These are phyloP conservation scores for Halictus quadricinctus DNA, from an alignment of 2,888 invertebrate species.

Conservation along the genomic window DNA sequence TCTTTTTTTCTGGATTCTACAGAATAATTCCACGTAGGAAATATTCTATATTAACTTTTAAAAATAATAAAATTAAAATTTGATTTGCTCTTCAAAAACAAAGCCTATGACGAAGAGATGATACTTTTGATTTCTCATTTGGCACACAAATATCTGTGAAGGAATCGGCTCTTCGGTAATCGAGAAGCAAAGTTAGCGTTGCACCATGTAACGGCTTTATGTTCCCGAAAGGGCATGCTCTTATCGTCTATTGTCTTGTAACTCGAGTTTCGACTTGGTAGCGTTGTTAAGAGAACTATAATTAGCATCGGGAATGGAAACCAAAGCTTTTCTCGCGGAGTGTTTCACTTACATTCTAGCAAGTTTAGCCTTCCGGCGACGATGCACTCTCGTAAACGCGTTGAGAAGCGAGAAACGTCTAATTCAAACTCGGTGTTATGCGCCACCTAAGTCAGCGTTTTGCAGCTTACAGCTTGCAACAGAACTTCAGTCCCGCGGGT, in stretches of 20 bases:
- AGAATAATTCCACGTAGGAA: too few relatives aligned
- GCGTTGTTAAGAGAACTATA: not conserved
- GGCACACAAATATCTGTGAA: not conserved
- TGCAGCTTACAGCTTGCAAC: not conserved
- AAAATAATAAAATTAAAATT: too few relatives aligned
- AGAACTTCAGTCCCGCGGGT: not conserved
- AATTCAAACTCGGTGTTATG: slow-evolving; percentile 9
- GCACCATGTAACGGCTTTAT: not conserved
- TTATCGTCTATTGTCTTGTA: not conserved
- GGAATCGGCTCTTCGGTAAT: not conserved
- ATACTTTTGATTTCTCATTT: not conserved
- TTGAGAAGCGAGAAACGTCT: slow-evolving; percentile 20
- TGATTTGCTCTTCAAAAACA: too few relatives aligned
- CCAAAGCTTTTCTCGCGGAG: not conserved
- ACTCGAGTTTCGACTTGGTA: not conserved
- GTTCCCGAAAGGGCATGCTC: not conserved
- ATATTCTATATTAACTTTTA: too few relatives aligned
- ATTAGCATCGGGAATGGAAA: not conserved
- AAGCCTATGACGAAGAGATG: not conserved
- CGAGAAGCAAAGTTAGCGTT: not conserved
- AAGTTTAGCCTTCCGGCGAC: not conserved
- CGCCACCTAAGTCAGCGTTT: slow-evolving; percentile 21
- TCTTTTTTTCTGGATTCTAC: too few relatives aligned
- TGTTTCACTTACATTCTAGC: slow-evolving; percentile 2
- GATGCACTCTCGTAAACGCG: not conserved